Base-by-base conservation (phyloP, 1,140 invertebrate species). In the Himalopsyche phryganea region DNA sequence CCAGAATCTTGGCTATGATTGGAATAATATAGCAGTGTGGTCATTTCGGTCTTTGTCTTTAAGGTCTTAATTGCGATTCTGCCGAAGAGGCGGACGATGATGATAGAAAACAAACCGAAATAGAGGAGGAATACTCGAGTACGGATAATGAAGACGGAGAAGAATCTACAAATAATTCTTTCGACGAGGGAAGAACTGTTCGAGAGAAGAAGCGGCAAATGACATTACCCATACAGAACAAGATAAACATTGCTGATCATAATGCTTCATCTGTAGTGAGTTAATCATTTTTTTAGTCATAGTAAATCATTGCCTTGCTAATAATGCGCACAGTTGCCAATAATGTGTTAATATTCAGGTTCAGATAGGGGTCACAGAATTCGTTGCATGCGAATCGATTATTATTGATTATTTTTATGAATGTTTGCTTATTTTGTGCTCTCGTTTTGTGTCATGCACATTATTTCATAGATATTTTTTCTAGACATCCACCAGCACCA, bases 21-120 rank as follows among this genome's bases (percentile, higher is more conserved):
- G n/a, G n/a, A n/a, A n/a, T n/a, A n/a, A n/a, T n/a, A n/a, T n/a
- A n/a, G n/a, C n/a, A n/a, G n/a, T n/a, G n/a, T n/a, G n/a, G n/a
- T n/a, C n/a, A n/a, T n/a, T n/a, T n/a, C n/a, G n/a, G n/a, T n/a
- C n/a, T n/a, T n/a, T n/a, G n/a, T n/a, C n/a, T n/a, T n/a, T n/a
- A n/a, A 17, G 69, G 65, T 7, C 66, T 68, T 2, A 65, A 69
- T 47, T 71, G 65, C 64, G 68, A 76, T 55, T 69, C 67, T 13
- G 72, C 71, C 10, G 61, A 65, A 6, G 65, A 67, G 33, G 28
- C 2, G n/a, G 32, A 38, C 14, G 13, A 15, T 1, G 47, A 56
- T 35, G 18, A 40, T 11, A 40, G 38, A 40, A 15, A 15, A 15
- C 13, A n/a, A 3, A 11, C n/a, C 10, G 52, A 11, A 13, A 44